Base-by-base conservation (phyloP, 2,888 invertebrate species). In the Sminthurides aquaticus region DNA sequence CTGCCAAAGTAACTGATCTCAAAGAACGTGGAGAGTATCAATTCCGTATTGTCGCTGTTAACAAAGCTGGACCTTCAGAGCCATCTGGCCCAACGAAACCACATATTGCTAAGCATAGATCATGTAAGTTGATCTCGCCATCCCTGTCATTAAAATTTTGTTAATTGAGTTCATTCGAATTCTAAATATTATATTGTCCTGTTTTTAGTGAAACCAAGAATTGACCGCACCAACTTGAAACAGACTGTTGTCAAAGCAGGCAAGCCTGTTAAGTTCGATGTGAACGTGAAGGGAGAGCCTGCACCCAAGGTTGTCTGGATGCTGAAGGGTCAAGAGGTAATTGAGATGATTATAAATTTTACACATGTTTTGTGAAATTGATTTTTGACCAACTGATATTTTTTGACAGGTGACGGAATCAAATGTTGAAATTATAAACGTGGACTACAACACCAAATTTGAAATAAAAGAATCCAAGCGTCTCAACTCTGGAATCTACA, bases 271-370 rank as follows among this genome's bases (percentile, higher is more conserved):
- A 87, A 89, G 70, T 89, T 89, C 77, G 95, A 97, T 75, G 91
- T 98, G 71, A 92, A 92, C 77, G 98, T 89, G 77, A 92, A 91
- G 69, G 99, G 98, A 76, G 98, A 99, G 79, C 99, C 99, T 1
- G 91, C 92, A 76, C 99, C 99, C 0, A 89, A 89, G 75, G 94
- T 91, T 27, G 86, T 85, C 75, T 99, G 99, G 99, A 84, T 87
- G 77, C 84, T 89, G 74, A 89, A 89, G 60, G 86, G 86, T 69
- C 87, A 88, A 76, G n/a, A n/a, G n/a, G n/a, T n/a, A n/a, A n/a
- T n/a, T n/a, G n/a, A n/a, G n/a, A n/a, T n/a, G n/a, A n/a, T n/a
- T n/a, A n/a, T n/a, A n/a, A n/a, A n/a, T n/a, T n/a, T n/a, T n/a
- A n/a, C n/a, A n/a, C n/a, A n/a, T n/a, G n/a, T n/a, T n/a, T n/a